These are phyloP conservation scores for Rhombomys opimus DNA, from an alignment of 2,113 vertebrate genomes.

Conservation along the genomic window DNA sequence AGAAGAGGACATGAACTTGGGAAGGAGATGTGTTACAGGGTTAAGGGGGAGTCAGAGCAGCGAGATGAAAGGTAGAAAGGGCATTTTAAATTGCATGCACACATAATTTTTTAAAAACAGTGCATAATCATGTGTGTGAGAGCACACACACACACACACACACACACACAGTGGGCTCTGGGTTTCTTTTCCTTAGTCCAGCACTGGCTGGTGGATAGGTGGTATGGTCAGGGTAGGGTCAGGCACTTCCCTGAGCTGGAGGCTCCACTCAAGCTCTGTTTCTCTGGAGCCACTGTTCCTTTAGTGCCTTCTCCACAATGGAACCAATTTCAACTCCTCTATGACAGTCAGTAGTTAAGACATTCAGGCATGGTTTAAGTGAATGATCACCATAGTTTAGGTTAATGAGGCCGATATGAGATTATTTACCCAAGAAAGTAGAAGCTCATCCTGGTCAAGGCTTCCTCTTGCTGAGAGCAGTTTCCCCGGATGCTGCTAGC, in stretches of 20 bases:
- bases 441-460: neutral
- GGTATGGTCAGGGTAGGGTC: neutral
- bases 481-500: neutral
- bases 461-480: neutral
- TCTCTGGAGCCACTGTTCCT: neutral
- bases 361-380: neutral
- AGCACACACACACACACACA: neutral
- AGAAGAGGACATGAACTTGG: neutral
- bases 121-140: neutral
- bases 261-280: neutral
- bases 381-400: neutral
- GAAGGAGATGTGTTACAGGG: neutral
- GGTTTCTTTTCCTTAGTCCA: neutral
- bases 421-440: neutral
- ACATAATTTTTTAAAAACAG: neutral
- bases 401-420: neutral
- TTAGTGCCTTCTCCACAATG: neutral
- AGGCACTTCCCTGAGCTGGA: neutral
- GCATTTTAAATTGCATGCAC: too few species aligned
- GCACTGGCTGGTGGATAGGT: neutral
- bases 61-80: neutral
- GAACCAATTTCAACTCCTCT: neutral
- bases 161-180: neutral
- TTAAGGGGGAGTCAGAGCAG: neutral
- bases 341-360: neutral